Evolutionary conservation across 2,113 vertebrate genomes (phyloP).

Genomic region (Gallinago paraguaiae): DNA sequence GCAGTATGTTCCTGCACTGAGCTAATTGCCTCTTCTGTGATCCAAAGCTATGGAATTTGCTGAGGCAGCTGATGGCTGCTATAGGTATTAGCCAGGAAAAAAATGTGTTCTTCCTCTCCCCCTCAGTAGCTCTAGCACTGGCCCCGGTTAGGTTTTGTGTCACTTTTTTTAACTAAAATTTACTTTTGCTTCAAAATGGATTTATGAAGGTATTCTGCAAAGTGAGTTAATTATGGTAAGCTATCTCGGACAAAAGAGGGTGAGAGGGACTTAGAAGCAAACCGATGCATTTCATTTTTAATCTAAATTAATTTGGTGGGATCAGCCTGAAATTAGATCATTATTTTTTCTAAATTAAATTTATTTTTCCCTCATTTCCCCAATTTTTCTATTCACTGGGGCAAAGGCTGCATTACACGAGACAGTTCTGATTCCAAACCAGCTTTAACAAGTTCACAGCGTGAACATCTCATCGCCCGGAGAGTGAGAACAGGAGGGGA

Average conservation of each 20-base stretch:
- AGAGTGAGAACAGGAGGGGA: slow-evolving; percentile 21
- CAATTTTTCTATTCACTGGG: neutral
- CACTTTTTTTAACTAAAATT: neutral
- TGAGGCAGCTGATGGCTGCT: neutral
- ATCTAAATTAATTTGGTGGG: neutral
- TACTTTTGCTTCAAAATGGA: neutral
- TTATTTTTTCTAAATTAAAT: neutral
- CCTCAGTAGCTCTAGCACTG: neutral
- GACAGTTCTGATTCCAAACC: neutral
- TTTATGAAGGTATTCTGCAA: neutral
- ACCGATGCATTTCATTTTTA: neutral
- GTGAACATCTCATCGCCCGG: neutral
- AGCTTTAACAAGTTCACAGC: neutral
- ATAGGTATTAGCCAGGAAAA: neutral
- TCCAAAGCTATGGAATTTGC: accelerated
- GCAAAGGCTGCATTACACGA: neutral
- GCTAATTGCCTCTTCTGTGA: neutral
- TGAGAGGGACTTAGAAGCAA: neutral
- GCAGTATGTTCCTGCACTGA: neutral
- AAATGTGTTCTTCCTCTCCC: neutral
- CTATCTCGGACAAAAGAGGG: neutral
- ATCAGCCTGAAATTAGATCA: neutral
- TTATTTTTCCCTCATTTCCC: neutral
- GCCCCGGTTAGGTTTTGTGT: neutral
- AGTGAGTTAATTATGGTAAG: neutral